Conservation (phyloP, 2,797 vertebrate species). For the Macropus fuliginosus region DNA sequence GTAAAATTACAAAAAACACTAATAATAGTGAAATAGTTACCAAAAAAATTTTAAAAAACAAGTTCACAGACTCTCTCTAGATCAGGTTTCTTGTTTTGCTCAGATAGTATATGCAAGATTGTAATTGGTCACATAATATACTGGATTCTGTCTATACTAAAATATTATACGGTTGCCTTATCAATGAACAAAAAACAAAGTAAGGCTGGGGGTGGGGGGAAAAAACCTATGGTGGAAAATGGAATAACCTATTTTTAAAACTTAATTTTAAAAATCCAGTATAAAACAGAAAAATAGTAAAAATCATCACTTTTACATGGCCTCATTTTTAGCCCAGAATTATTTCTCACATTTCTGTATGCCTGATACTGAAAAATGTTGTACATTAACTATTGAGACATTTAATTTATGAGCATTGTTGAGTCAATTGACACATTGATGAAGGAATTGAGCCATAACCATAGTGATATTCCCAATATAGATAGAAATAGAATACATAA, state of each 20-base stretch:
- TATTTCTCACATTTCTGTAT: background rate
- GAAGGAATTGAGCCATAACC: background rate
- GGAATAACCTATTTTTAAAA: background rate
- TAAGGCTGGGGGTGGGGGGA: background rate
- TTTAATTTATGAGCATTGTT: background rate
- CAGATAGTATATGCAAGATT: background rate
- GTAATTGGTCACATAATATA: background rate
- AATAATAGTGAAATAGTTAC: background rate
- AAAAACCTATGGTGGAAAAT: background rate
- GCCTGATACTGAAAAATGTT: background rate
- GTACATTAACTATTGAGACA: background rate
- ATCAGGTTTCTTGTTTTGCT: background rate
- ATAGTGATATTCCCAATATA: background rate
- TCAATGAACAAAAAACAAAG: background rate
- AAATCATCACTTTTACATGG: background rate
- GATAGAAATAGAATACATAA: background rate
- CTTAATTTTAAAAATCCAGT: background rate
- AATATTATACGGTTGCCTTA: background rate
- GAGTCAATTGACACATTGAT: background rate
- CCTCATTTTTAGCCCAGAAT: background rate
- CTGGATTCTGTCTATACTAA: background rate
- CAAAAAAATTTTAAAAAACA: background rate
- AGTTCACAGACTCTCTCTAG: background rate
- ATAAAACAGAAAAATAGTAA: background rate
- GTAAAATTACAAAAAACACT: background rate